A percentile compares a stretch with the other conserved stretches of the same genome.
Evolutionary conservation across 2,113 vertebrate genomes (phyloP).

Genomic region (Microtus richardsoni): DNA sequence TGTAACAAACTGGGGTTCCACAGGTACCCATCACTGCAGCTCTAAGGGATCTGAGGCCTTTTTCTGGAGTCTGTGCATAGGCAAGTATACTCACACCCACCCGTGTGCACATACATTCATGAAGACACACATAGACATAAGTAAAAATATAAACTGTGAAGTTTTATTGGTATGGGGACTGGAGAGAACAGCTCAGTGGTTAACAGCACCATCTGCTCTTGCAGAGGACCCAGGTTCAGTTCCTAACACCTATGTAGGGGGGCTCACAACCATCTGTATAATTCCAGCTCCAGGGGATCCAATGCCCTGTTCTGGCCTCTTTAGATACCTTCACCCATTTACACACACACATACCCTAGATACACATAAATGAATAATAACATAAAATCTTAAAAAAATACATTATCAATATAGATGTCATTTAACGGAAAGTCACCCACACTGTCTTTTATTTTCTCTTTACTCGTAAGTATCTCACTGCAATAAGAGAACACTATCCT

Average conservation of each 20-base stretch:
- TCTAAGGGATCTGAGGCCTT: not conserved
- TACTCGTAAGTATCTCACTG: not conserved
- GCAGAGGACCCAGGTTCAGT: not conserved
- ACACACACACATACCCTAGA: not conserved
- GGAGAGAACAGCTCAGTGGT: not conserved
- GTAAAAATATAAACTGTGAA: not conserved
- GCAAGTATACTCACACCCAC: not conserved
- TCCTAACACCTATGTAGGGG: not conserved
- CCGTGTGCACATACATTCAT: too few species aligned
- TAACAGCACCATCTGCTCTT: not conserved
- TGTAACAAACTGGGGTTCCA: not conserved
- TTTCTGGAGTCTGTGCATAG: not conserved
- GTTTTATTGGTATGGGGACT: too few species aligned
- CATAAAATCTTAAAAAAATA: not conserved
- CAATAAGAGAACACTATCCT: not conserved
- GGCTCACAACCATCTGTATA: not conserved
- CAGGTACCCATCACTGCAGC: not conserved
- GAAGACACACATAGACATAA: not conserved
- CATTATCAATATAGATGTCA: not conserved
- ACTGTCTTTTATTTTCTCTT: conserved; percentile 8
- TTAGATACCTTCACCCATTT: not conserved
- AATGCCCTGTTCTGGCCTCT: not conserved
- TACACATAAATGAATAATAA: not conserved
- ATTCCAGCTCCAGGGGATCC: not conserved
- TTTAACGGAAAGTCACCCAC: not conserved